Evolutionary conservation across 2,113 vertebrate species (phyloP).

Genomic region (Madoqua kirkii): DNA sequence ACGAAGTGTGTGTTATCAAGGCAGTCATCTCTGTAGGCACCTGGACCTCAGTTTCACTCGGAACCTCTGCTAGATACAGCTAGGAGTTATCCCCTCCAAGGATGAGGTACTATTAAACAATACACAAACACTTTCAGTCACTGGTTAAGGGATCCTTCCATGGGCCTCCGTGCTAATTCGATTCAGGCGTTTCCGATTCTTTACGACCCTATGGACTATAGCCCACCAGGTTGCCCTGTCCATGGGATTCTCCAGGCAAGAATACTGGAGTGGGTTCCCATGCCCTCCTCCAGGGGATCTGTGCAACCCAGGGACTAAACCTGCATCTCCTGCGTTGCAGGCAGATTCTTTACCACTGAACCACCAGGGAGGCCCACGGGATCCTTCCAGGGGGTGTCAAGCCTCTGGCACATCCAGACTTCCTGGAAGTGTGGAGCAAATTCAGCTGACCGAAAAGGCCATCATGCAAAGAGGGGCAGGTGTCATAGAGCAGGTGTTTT

Average conservation of each 20-base stretch:
- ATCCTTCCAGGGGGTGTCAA: not conserved
- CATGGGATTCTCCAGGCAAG: not conserved
- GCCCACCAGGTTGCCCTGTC: not conserved
- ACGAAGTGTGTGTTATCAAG: not conserved
- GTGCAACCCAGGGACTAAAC: not conserved
- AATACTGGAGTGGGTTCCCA: not conserved
- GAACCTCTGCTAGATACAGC: not conserved
- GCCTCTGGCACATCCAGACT: not conserved
- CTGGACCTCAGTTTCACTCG: not conserved
- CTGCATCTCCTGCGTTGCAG: not conserved
- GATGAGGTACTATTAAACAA: not conserved
- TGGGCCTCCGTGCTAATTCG: rapidly evolving
- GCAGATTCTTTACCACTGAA: not conserved
- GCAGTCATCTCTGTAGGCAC: not conserved
- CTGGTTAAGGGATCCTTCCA: not conserved
- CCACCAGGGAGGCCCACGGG: not conserved
- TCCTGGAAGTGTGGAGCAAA: not conserved
- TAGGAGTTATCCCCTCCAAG: not conserved
- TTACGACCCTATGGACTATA: rapidly evolving
- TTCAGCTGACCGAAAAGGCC: not conserved
- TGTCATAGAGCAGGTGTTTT: not conserved
- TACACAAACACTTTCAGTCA: not conserved
- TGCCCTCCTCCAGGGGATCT: not conserved
- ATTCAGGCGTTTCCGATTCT: not conserved
- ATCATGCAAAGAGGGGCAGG: not conserved